Base-by-base conservation (phyloP, 1,140 invertebrate species). In the Megathymus violae region DNA sequence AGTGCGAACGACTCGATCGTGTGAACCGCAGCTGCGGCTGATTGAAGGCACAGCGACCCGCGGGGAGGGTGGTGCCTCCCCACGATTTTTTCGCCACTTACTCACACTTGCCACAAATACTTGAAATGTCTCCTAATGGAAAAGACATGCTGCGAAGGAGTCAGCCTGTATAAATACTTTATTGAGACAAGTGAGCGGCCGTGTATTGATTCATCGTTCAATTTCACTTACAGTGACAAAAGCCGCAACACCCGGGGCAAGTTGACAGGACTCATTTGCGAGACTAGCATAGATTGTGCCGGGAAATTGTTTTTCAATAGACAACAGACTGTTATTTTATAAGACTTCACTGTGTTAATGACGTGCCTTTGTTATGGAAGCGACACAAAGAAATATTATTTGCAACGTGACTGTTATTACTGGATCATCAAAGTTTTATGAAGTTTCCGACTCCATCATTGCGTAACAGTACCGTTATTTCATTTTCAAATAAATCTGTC, bases 41-140 rank as follows among this genome's bases (percentile, higher is more conserved):
- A 73, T 66, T 68, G 34, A 59, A 62, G 68, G 66, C 61, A 48
- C 36, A 60, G 36, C 54, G 58, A 44, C 41, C 41, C 62, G 40
- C 44, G 31, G 14, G 27, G 27, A 31, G 27, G 27, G 27, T 13
- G 61, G 38, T 19, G 13, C 62, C 67, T 59, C 76, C 71, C 64
- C n/a, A 69, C 71, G 62, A 73, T 83, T 88, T 86, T 85, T 78
- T 75, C 76, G 69, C 76, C 81, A 81, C 78, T 85, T 77, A 78
- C 74, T 71, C 72, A 73, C 80, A 80, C 82, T 85, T 73, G 74
- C 85, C 82, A 79, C 87, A 88, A 89, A 88, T 87, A 88, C 85
- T 88, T 78, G 70, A 86, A 66, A 71, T 75, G 83, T 84, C 75
- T 85, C 80, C 83, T 89, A 90, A 90, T 90, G 88, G 88, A 90